Evolutionary conservation across 2,797 vertebrate genomes (phyloP), one percentile per base, ranked within the genome.

Genomic region (Glossophaga mutica): DNA sequence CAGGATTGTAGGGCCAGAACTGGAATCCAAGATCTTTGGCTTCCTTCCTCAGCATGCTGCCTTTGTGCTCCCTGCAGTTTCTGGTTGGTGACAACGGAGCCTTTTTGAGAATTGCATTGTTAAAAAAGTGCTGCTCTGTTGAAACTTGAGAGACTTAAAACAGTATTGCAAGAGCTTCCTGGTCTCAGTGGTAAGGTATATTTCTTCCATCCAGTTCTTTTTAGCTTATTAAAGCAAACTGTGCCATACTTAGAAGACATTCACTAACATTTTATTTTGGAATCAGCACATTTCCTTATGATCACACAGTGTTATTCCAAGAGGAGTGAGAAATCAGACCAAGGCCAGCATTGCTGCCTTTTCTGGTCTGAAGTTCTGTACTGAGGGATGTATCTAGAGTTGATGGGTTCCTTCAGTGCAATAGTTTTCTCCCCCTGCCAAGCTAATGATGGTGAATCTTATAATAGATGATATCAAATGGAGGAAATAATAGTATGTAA

Each of bases 111-210:
- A 65, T n/a, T 52, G 55, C 78, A 26, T 79, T 92, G 65, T 95
- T 79, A 52, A 34, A 73, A 74, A 96, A 96, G 76, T 59, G 79
- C 94, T 85, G 84, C 77, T 84, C 79, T 91, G 79, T 81, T 81
- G 95, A 96, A 96, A 97, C 87, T 55, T 76, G 55, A 95, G 95
- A 94, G 83, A 65, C 39, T 67, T 70, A 79, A 91, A 76, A 46
- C 24, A 76, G 1, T 22, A 14, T 86, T 39, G 55, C 6, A 0
- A 52, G 65, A 87, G 55, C 55, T 74, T 62, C 24, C 55, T 22
- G 15, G 85, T 74, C 88, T 90, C 29, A 3, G 26, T 2, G 26
- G 77, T 21, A 24, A 90, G 46, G 70, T 84, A 0, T 70, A 9
- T 46, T 82, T 88, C 86, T 81, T 94, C 67, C 2, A 1, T 50